Evolutionary conservation across 2,888 invertebrate species (phyloP).

Genomic region (Epistrophe eligans): DNA sequence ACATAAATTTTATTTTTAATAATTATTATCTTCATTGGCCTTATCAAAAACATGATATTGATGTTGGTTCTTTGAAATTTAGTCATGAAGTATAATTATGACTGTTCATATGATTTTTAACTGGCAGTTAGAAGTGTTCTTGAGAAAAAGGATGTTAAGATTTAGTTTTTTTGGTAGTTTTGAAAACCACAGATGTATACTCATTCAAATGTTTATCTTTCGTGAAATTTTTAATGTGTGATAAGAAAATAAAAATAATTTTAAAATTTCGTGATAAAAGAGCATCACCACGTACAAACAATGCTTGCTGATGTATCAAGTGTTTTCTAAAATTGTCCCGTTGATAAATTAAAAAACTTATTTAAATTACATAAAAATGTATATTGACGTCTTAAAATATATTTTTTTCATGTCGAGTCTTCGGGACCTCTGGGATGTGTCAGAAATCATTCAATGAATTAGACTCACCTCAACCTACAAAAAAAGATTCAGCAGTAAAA

Average conservation of each 20-base stretch:
- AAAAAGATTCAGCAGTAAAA: no score
- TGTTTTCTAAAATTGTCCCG: background rate
- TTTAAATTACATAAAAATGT: no score
- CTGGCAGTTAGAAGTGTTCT: background rate
- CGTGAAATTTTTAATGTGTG: no score
- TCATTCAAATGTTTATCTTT: no score
- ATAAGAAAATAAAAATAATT: background rate
- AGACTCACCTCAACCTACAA: no score
- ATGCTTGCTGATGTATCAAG: background rate
- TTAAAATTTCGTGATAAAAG: background rate
- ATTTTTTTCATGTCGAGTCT: no score
- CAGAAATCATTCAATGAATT: no score
- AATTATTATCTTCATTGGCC: slow-evolving; percentile 11
- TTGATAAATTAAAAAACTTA: background rate
- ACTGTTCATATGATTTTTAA: background rate
- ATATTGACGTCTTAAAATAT: background rate
- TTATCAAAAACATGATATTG: slow-evolving; percentile 15
- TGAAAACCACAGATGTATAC: no score
- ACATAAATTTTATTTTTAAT: slow-evolving; percentile 20
- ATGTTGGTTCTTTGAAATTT: background rate
- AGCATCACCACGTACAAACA: background rate
- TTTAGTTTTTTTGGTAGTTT: background rate
- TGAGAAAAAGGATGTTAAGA: background rate
- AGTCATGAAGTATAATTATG: background rate
- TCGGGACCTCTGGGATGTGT: no score